These are phyloP conservation scores for Labeo catla DNA, from an alignment of 2,113 vertebrate genomes.

Conservation along the genomic window DNA sequence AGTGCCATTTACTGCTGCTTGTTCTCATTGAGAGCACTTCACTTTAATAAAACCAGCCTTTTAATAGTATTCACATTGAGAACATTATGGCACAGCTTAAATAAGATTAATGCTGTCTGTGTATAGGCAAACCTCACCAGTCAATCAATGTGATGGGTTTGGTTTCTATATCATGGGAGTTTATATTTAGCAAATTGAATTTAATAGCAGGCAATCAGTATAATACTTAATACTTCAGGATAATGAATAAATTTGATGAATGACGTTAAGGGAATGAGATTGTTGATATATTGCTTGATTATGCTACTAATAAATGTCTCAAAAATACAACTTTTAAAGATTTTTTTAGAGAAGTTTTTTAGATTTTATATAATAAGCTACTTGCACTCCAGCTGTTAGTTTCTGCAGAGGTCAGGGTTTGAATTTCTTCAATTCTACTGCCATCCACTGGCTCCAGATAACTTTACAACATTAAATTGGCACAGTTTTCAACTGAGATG, in stretches of 20 bases:
- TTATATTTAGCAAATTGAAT: not conserved
- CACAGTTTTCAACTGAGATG: not conserved
- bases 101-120: constrained; percentile 4
- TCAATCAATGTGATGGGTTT: constrained; percentile 22
- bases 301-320: not conserved
- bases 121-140: not conserved
- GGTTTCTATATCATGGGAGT: not conserved
- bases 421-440: constrained; percentile 33
- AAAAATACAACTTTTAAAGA: not conserved
- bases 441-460: constrained; percentile 20
- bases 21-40: constrained; percentile 10
- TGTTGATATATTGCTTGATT: not conserved
- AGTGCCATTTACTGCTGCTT: constrained; percentile 31
- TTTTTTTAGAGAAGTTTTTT: not conserved
- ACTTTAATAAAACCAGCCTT: constrained; percentile 35
- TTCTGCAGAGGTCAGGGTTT: not conserved
- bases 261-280: not conserved
- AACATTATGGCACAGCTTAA: constrained; percentile 2
- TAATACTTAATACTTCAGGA: not conserved
- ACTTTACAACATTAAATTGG: not conserved
- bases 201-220: not conserved
- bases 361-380: not conserved
- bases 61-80: constrained; percentile 16
- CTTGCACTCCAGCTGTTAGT: not conserved
- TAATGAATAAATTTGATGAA: constrained; percentile 6